A percentile compares a stretch with the other conserved stretches of the same genome.
phyloP scores from a whole-genome alignment of 2,797 vertebrate genomes.

The Chloroceryle amazona region DNA sequence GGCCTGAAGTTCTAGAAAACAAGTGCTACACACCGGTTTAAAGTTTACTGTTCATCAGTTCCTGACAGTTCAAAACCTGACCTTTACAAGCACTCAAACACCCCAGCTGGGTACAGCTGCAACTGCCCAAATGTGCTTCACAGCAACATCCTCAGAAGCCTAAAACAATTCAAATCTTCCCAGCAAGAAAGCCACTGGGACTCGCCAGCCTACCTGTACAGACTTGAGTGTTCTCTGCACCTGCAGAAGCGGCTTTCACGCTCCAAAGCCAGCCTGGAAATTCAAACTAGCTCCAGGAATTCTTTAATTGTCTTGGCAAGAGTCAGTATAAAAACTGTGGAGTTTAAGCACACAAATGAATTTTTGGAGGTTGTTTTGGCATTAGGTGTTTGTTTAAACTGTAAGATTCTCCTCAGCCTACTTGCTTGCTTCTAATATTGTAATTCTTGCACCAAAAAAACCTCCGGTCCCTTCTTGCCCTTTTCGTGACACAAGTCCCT shows the following conservation, averaged over 20 bases:
- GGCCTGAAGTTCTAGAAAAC: neutral
- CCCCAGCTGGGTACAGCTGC: neutral
- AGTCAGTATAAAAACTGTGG: neutral
- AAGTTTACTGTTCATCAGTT: neutral
- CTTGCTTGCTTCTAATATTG: neutral
- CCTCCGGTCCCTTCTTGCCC: neutral
- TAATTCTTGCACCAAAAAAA: neutral
- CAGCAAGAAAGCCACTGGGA: neutral
- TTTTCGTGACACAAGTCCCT: neutral
- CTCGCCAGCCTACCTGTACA: neutral
- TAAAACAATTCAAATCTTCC: neutral
- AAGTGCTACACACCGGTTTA: neutral
- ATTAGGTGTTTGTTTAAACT: neutral
- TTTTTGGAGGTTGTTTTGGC: neutral
- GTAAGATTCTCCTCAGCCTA: neutral
- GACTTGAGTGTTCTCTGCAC: neutral
- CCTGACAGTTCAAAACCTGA: neutral
- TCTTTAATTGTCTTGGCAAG: conserved; percentile 28
- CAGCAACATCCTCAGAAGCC: neutral
- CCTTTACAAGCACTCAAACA: neutral
- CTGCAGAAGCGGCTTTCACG: fast-evolving
- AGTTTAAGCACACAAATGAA: neutral
- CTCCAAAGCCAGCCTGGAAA: conserved; percentile 9
- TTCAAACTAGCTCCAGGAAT: neutral
- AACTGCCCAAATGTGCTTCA: neutral